phyloP scores from a whole-genome alignment of 2,797 vertebrate species.

The Calcarius lapponicus region DNA sequence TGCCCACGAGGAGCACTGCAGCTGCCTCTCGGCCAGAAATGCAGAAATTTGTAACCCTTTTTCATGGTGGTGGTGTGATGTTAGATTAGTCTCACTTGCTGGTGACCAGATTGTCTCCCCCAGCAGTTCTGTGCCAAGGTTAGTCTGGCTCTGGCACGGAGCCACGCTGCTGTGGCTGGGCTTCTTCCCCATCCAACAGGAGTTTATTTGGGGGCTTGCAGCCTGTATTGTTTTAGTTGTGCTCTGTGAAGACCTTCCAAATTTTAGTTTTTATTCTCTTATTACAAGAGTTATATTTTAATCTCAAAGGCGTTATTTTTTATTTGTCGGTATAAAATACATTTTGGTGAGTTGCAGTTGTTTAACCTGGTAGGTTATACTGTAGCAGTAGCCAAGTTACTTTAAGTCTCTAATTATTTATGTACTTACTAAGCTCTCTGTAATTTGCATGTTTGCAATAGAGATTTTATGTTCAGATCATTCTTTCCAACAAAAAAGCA shows the following conservation, averaged over 20 bases:
- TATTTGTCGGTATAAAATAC: neutral
- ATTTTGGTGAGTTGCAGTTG: neutral
- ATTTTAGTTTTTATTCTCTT: neutral
- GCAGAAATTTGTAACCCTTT: neutral
- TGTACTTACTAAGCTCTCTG: neutral
- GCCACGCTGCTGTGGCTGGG: neutral
- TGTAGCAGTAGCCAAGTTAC: neutral
- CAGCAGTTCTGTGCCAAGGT: neutral
- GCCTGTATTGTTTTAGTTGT: neutral
- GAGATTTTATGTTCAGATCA: neutral
- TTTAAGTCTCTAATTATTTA: slow-evolving; percentile 23
- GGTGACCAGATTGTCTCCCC: neutral
- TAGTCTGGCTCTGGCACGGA: neutral
- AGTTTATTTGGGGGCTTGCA: neutral
- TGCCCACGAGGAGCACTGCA: neutral
- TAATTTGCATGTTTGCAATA: neutral
- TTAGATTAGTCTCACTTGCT: neutral
- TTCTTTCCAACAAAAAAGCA: neutral
- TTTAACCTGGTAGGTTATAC: neutral
- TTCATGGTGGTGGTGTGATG: neutral
- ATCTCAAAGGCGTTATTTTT: neutral
- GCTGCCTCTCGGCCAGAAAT: neutral
- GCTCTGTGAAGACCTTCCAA: neutral
- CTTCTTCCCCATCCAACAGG: neutral
- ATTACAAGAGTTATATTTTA: neutral